phyloP scores from a whole-genome alignment of 1,140 invertebrate species.

The Aphidius ervi region DNA sequence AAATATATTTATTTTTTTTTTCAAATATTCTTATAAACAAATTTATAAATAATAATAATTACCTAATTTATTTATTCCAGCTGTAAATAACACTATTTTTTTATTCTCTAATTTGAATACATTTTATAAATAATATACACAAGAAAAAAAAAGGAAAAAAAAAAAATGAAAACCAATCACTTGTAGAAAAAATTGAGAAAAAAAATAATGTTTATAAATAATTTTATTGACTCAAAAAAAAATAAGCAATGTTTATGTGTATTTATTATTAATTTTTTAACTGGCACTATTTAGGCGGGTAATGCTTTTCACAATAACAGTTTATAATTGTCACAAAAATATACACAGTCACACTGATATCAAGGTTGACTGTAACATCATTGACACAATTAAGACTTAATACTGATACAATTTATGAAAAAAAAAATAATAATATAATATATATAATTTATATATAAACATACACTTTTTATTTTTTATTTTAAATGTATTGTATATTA shows the following conservation, averaged over 20 bases:
- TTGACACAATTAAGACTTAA: conserved; percentile 6
- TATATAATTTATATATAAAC: conserved; percentile 9
- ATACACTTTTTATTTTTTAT: neutral
- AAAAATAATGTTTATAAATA: conserved; percentile 4
- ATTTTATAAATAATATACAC: too few species aligned
- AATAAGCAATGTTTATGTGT: neutral
- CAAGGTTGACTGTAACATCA: conserved; percentile 7
- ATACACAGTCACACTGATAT: neutral
- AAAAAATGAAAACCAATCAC: too few species aligned
- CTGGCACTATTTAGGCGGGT: conserved; percentile 10
- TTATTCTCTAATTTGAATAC: too few species aligned
- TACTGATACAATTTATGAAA: neutral
- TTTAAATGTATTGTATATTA: conserved; percentile 8
- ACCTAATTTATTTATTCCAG: too few species aligned
- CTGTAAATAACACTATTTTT: too few species aligned
- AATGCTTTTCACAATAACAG: neutral
- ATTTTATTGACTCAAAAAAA: neutral
- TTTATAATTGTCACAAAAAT: too few species aligned
- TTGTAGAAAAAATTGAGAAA: conserved; percentile 1
- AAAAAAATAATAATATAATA: conserved; percentile 6
- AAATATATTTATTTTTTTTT: too few species aligned
- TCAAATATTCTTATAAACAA: too few species aligned
- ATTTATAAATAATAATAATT: too few species aligned
- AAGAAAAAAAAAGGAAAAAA: too few species aligned
- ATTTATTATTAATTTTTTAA: conserved; percentile 13